These are phyloP conservation scores for Catharus minimus DNA, from an alignment of 2,113 vertebrate species.

Conservation along the genomic window DNA sequence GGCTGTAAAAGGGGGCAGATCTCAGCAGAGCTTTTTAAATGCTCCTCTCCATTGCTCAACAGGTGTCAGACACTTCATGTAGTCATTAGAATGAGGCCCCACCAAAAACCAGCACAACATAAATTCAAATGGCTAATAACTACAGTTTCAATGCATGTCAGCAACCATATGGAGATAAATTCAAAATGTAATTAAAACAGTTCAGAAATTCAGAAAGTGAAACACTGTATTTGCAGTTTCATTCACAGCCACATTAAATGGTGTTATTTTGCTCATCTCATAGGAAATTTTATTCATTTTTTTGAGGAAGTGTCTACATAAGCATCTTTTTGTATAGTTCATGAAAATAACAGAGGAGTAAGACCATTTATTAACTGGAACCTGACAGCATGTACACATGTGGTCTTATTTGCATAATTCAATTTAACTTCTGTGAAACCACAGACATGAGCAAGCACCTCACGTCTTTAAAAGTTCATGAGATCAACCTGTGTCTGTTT, in stretches of 20 bases:
- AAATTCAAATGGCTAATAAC: neutral
- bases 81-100: neutral
- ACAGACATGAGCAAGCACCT: neutral
- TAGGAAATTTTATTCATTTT: neutral
- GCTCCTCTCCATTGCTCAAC: neutral
- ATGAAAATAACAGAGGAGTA: neutral
- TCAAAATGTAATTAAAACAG: neutral
- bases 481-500: neutral
- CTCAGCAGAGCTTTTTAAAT: neutral
- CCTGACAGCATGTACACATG: neutral
- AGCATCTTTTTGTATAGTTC: neutral
- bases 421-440: neutral
- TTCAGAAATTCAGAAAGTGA: neutral
- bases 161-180: neutral
- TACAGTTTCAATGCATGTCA: neutral
- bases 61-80: neutral
- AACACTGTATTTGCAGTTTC: neutral
- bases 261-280: neutral
- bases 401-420: slow-evolving; percentile 11
- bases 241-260: neutral
- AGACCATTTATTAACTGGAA: slow-evolving; percentile 6
- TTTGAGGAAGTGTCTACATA: neutral
- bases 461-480: neutral
- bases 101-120: neutral
- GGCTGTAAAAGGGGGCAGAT: neutral